A percentile compares a stretch with the other conserved stretches of the same genome.
Evolutionary conservation across 2,113 vertebrate species (phyloP).

Genomic region (Aldabrachelys gigantea): DNA sequence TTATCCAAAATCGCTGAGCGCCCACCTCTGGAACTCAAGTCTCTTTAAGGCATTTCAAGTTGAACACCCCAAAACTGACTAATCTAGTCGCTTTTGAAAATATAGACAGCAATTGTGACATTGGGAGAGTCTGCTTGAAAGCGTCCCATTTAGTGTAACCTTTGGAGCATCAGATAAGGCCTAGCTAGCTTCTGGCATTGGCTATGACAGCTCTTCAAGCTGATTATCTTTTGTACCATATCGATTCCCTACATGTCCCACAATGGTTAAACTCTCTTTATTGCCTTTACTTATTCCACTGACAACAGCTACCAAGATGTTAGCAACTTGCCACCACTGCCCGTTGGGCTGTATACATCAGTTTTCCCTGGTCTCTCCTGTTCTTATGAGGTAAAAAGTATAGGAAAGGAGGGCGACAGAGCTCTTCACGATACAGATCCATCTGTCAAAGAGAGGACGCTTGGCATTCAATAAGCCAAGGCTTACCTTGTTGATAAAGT

Average conservation of each 20-base stretch:
- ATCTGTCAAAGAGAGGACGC: not conserved
- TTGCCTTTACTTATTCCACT: not conserved
- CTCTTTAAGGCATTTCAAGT: not conserved
- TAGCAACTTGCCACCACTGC: too few species aligned
- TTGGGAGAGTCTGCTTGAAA: not conserved
- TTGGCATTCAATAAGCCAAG: not conserved
- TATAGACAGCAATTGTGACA: not conserved
- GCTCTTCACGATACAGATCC: not conserved
- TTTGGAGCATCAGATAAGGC: not conserved
- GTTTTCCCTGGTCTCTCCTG: not conserved
- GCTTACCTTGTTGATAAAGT: slow-evolving; percentile 80
- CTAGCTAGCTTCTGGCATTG: not conserved
- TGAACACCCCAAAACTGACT: not conserved
- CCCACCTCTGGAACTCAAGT: not conserved
- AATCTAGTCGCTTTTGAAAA: not conserved
- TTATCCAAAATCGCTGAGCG: not conserved
- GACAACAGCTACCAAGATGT: not conserved
- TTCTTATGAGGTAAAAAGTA: not conserved
- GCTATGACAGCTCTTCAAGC: not conserved
- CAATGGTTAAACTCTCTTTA: not conserved
- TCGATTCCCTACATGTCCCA: not conserved
- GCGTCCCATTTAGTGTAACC: not conserved
- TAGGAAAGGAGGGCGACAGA: not conserved
- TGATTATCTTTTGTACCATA: not conserved
- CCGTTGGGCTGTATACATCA: too few species aligned